Percentiles rank a stretch among this genome's conserved stretches.
Evolutionary conservation across 2,888 invertebrate species (phyloP).

Genomic region (Lochmaea capreae): DNA sequence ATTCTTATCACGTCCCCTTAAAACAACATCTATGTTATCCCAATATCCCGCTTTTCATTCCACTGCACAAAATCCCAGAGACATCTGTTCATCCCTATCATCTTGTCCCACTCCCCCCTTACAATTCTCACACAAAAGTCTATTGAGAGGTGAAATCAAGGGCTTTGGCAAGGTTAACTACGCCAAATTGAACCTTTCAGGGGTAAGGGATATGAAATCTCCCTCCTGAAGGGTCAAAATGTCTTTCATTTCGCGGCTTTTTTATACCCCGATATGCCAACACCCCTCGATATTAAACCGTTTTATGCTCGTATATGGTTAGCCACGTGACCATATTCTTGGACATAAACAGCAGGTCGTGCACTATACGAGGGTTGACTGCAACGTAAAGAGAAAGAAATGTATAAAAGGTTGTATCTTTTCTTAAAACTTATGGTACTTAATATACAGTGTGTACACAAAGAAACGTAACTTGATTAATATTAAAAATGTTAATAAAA

Average conservation of each 20-base stretch:
- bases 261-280: constrained; percentile 52
- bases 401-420: too few species aligned
- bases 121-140: constrained; percentile 30
- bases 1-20: constrained; percentile 41
- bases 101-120: constrained; percentile 34
- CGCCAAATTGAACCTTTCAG: constrained; percentile 58
- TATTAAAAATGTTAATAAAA: too few species aligned
- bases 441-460: too few species aligned
- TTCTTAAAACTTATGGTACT: too few species aligned
- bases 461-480: too few species aligned
- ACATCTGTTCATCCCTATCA: constrained; percentile 31
- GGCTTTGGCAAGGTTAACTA: constrained; percentile 58
- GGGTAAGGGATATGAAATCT: constrained; percentile 54
- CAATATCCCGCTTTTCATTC: constrained; percentile 28
- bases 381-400: too few species aligned
- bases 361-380: constrained; percentile 7
- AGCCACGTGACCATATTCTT: constrained; percentile 50
- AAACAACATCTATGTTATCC: constrained; percentile 47
- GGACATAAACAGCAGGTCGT: constrained; percentile 48
- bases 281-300: constrained; percentile 55
- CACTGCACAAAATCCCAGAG: constrained; percentile 23
- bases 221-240: constrained; percentile 59
- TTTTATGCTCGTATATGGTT: constrained; percentile 50
- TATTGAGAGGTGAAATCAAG: constrained; percentile 43
- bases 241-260: constrained; percentile 62